Percentiles rank a stretch among this genome's conserved stretches.
These are phyloP conservation scores for Elaphurus davidianus DNA, from an alignment of 2,113 vertebrate species.

Conservation along the genomic window DNA sequence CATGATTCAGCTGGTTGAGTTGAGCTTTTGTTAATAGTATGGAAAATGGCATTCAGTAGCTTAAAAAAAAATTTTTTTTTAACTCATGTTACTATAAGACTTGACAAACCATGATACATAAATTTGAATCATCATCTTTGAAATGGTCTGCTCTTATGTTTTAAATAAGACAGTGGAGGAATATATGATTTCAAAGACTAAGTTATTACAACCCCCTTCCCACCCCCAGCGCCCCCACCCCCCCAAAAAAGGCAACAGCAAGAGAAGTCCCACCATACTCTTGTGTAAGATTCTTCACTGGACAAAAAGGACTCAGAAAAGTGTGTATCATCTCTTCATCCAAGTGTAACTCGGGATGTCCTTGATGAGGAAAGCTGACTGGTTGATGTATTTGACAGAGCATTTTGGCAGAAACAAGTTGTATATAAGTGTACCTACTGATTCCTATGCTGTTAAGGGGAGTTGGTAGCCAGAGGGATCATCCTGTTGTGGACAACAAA, in stretches of 20 bases:
- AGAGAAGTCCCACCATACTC: not conserved
- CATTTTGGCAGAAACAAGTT: not conserved
- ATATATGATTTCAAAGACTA: not conserved
- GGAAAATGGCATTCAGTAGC: not conserved
- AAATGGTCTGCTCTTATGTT: not conserved
- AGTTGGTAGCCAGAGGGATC: not conserved
- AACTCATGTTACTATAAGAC: not conserved
- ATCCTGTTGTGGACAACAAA: not conserved
- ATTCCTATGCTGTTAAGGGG: not conserved
- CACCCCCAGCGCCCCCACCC: not conserved
- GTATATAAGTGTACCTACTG: not conserved
- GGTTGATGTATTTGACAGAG: not conserved
- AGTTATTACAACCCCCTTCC: not conserved
- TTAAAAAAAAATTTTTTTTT: not conserved
- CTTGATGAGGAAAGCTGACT: not conserved
- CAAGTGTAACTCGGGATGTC: not conserved
- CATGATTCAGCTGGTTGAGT: constrained; percentile 32
- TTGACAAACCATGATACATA: not conserved
- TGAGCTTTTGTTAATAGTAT: constrained; percentile 20
- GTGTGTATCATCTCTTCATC: not conserved
- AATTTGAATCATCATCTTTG: not conserved
- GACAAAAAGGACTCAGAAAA: not conserved
- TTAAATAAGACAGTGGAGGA: not conserved
- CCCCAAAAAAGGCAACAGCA: not conserved
- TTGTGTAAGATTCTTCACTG: not conserved